Evolutionary conservation across 2,797 vertebrate genomes (phyloP).

Genomic region (Labroides dimidiatus): DNA sequence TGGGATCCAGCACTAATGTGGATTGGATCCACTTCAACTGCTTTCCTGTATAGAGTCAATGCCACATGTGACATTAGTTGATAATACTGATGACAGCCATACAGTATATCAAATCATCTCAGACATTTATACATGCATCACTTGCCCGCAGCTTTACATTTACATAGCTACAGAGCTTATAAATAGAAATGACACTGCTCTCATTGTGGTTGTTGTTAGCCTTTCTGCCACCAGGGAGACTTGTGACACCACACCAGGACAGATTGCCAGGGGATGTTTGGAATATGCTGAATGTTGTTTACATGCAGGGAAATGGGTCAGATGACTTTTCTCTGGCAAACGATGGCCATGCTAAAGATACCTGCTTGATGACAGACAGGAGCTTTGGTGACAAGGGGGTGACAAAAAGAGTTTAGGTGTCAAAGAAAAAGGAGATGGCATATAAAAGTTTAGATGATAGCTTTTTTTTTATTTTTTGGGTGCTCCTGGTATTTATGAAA

Average conservation of each 20-base stretch:
- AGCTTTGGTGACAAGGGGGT: not conserved
- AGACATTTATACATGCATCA: too few relatives aligned
- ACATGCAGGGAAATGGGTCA: conserved; percentile 5
- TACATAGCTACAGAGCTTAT: not conserved
- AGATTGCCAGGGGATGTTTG: conserved; percentile 1
- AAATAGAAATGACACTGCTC: not conserved
- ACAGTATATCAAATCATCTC: too few relatives aligned
- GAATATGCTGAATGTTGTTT: conserved; percentile 10
- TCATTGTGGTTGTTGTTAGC: too few relatives aligned
- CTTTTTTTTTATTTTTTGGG: not conserved
- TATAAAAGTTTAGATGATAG: not conserved
- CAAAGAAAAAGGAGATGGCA: not conserved
- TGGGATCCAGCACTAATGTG: too few relatives aligned
- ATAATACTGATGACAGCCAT: too few relatives aligned
- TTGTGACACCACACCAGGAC: not conserved
- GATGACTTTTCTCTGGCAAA: not conserved
- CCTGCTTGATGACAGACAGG: not conserved
- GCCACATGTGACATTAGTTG: too few relatives aligned
- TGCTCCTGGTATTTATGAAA: not conserved
- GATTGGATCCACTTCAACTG: too few relatives aligned
- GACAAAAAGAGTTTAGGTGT: not conserved
- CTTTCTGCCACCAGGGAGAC: not conserved
- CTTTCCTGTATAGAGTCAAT: too few relatives aligned
- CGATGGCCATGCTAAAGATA: not conserved
- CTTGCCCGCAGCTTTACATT: too few relatives aligned